Conservation (phyloP, 2,888 invertebrate genomes). For the Embidobia sp. region DNA sequence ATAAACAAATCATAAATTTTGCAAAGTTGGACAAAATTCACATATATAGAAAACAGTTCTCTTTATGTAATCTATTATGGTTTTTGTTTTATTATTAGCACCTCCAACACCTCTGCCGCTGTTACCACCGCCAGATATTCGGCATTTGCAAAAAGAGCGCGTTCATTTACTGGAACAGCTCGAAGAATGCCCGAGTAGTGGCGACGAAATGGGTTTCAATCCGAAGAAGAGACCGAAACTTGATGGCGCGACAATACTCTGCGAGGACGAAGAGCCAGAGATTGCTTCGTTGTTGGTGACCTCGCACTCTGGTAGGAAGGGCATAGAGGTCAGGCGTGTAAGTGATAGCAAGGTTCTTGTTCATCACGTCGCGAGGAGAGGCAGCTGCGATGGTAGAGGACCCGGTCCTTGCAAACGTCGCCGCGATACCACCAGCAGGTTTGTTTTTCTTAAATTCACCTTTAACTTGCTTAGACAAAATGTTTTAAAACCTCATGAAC, state of each 20-base stretch:
- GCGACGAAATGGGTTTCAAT: slow-evolving; percentile 85
- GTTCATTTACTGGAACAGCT: slow-evolving; percentile 87
- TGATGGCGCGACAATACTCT: slow-evolving; percentile 81
- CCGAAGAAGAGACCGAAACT: slow-evolving; percentile 87
- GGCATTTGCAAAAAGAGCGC: slow-evolving; percentile 87
- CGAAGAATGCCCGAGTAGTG: slow-evolving; percentile 87
- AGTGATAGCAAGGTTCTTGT: slow-evolving; percentile 78
- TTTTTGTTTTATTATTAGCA: slow-evolving; percentile 74
- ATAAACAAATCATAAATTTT: too few species aligned
- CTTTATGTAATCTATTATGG: too few species aligned
- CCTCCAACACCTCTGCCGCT: slow-evolving; percentile 74
- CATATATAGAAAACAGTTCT: too few species aligned
- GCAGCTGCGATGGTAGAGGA: slow-evolving; percentile 78
- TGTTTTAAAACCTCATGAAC: too few species aligned
- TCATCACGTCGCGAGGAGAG: slow-evolving; percentile 75
- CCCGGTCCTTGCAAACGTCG: slow-evolving; percentile 79
- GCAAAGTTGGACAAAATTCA: too few species aligned
- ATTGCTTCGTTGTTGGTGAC: slow-evolving; percentile 79
- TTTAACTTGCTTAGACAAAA: too few species aligned
- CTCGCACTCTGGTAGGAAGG: slow-evolving; percentile 78
- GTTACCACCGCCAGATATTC: slow-evolving; percentile 84
- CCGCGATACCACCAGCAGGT: slow-evolving; percentile 74
- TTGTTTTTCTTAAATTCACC: too few species aligned
- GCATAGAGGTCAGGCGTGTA: slow-evolving; percentile 79
- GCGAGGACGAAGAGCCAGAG: slow-evolving; percentile 79